A percentile compares a stretch with the other conserved stretches of the same genome.
Conservation (phyloP, 1,140 invertebrate species). For the Bombus pyrosoma region DNA sequence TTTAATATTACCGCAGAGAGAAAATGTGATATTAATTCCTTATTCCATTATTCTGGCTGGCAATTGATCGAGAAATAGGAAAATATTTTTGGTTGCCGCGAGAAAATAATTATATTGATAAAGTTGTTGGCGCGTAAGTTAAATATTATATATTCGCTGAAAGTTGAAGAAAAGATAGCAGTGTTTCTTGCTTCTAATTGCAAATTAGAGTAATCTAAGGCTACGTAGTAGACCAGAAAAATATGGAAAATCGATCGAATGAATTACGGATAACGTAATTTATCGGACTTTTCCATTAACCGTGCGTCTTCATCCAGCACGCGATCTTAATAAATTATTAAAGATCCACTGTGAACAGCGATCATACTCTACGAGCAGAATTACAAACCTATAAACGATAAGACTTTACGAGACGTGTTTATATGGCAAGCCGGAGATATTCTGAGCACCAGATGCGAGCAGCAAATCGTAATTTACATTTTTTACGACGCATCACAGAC, state of each 20-base stretch:
- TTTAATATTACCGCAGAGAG: no score
- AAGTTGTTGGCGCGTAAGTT: no score
- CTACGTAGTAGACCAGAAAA: no score
- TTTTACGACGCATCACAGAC: constrained; percentile 34
- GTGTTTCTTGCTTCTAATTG: no score
- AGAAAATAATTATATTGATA: no score
- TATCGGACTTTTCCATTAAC: neutral
- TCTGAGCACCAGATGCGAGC: constrained; percentile 8
- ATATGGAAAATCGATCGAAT: neutral
- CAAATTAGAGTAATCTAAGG: no score
- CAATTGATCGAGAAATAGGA: no score
- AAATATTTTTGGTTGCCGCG: no score
- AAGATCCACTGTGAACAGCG: neutral
- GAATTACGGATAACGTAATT: neutral
- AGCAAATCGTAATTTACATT: constrained; percentile 17
- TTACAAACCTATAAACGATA: constrained; percentile 31
- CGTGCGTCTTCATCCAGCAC: neutral
- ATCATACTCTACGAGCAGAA: neutral
- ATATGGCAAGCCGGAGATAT: constrained; percentile 12
- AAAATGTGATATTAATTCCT: no score
- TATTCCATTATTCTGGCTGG: neutral
- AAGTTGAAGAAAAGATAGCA: no score
- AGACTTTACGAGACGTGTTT: constrained; percentile 13
- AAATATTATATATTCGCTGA: no score
- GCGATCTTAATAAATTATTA: neutral